Percentiles rank a stretch among this genome's conserved stretches.
Conservation (phyloP, 2,797 vertebrate genomes). For the Pangasius sanitwongsei region DNA sequence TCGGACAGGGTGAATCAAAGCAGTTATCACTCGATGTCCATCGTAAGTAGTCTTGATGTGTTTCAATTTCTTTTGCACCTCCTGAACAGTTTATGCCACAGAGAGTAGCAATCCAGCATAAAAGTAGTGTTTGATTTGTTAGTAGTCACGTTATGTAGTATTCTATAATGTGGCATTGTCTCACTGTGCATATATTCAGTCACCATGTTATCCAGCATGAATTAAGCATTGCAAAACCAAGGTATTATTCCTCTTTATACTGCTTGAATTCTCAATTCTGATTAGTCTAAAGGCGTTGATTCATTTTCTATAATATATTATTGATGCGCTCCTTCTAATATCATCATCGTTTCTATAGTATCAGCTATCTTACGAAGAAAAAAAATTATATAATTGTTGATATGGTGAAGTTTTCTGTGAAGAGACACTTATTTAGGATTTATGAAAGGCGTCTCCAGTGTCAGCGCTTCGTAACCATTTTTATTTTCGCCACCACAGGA, state of each 20-base stretch:
- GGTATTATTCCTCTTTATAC: not conserved
- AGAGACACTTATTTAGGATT: not conserved
- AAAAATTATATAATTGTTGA: not conserved
- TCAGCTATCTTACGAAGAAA: not conserved
- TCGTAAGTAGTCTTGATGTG: slow-evolving; percentile 32
- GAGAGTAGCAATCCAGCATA: not conserved
- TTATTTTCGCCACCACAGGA: not conserved
- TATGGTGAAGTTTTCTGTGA: not conserved
- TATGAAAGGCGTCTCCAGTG: not conserved
- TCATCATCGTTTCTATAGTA: not conserved
- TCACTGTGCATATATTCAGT: not conserved
- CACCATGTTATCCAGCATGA: too few relatives aligned
- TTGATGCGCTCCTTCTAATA: not conserved
- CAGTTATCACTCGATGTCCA: slow-evolving; percentile 14
- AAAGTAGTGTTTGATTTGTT: not conserved
- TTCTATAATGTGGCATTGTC: not conserved
- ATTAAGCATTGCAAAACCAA: not conserved
- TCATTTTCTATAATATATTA: not conserved
- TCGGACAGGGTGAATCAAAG: slow-evolving; percentile 27
- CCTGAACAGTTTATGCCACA: not conserved
- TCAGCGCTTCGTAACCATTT: not conserved
- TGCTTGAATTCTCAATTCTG: not conserved
- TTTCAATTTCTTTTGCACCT: not conserved
- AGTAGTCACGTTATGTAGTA: not conserved
- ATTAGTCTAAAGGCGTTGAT: not conserved